Conservation (phyloP, 2,797 vertebrate species). For the Caiman crocodilus region DNA sequence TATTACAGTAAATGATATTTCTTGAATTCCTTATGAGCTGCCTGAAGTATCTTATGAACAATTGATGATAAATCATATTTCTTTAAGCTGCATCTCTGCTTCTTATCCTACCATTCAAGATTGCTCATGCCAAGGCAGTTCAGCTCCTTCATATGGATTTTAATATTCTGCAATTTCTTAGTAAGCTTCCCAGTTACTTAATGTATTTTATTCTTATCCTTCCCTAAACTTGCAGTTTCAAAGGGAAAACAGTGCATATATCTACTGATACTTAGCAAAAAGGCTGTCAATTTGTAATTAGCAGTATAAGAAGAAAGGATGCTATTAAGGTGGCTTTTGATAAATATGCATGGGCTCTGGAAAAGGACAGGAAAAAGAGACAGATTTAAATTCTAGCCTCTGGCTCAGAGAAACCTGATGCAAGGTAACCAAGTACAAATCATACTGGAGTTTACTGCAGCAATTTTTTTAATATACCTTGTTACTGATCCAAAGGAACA, state of each 20-base stretch:
- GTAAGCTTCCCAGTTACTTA: not conserved
- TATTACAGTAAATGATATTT: conserved; percentile 69
- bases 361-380: not conserved
- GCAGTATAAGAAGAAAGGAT: not conserved
- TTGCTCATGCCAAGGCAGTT: not conserved
- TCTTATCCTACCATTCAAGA: conserved; percentile 6
- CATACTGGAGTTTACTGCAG: not conserved
- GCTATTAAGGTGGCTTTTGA: conserved; percentile 15
- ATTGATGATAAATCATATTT: conserved; percentile 68
- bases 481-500: not conserved
- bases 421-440: conserved; percentile 6
- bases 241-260: not conserved
- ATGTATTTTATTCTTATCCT: not conserved
- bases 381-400: conserved; percentile 24
- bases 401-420: conserved; percentile 18
- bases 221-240: not conserved
- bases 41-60: conserved; percentile 62
- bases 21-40: conserved; percentile 74
- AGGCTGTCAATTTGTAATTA: not conserved
- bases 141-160: conserved; percentile 15
- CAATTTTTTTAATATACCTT: not conserved
- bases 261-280: not conserved
- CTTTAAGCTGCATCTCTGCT: conserved; percentile 51
- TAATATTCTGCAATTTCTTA: not conserved
- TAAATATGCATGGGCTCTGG: not conserved